A percentile compares a stretch with the other conserved stretches of the same genome.
Evolutionary conservation across 2,888 invertebrate genomes (phyloP).

Genomic region (Leuctra nigra): DNA sequence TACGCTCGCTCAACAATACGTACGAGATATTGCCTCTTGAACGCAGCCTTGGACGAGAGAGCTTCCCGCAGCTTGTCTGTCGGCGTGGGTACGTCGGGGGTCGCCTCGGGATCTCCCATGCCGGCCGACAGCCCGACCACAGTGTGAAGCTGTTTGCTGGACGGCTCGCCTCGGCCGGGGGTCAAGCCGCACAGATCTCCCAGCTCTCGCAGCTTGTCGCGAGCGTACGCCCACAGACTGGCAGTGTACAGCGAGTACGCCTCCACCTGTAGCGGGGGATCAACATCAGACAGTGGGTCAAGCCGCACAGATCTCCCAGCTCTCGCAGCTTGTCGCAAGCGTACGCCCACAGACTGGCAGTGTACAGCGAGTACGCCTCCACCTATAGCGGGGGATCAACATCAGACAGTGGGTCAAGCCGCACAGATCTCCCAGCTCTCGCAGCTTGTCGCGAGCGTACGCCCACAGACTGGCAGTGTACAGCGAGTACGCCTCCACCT

Average conservation of each 20-base stretch:
- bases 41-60: slow-evolving; percentile 79
- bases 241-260: slow-evolving; percentile 81
- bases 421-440: slow-evolving; percentile 80
- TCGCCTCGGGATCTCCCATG: slow-evolving; percentile 63
- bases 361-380: slow-evolving; percentile 74
- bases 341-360: slow-evolving; percentile 80
- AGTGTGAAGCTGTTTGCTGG: slow-evolving; percentile 82
- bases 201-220: slow-evolving; percentile 78
- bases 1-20: too few relatives aligned
- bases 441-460: slow-evolving; percentile 80
- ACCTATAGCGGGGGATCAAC: too few relatives aligned
- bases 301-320: slow-evolving; percentile 82
- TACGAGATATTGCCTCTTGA: slow-evolving; percentile 81
- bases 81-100: slow-evolving; percentile 51
- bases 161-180: slow-evolving; percentile 67
- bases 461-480: slow-evolving; percentile 84
- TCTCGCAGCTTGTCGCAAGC: slow-evolving; percentile 82
- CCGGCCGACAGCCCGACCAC: slow-evolving; percentile 88
- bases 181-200: slow-evolving; percentile 87
- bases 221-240: slow-evolving; percentile 78
- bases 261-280: slow-evolving; percentile 47
- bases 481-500: slow-evolving; percentile 64
- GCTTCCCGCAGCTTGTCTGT: slow-evolving; percentile 85
- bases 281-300: slow-evolving; percentile 85
- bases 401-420: slow-evolving; percentile 85